phyloP scores from a whole-genome alignment of 1,140 invertebrate genomes.

The Oedothorax gibbosus region DNA sequence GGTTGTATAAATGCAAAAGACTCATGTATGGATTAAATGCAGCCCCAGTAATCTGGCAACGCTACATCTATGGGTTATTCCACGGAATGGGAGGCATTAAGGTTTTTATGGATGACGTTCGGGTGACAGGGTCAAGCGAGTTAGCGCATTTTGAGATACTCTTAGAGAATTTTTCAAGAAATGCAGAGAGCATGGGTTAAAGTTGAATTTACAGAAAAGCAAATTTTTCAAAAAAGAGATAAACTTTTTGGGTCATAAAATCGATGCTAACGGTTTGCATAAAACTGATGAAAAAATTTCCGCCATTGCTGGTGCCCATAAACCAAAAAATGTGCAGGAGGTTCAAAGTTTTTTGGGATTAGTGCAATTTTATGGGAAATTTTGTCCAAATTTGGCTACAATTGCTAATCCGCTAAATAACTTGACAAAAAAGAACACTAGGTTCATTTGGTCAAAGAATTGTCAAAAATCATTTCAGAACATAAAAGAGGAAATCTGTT shows the following conservation, averaged over 20 bases:
- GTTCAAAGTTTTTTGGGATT: not conserved
- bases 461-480: not conserved
- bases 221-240: not conserved
- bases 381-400: not conserved
- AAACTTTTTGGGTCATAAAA: not conserved
- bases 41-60: constrained; percentile 24
- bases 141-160: not conserved
- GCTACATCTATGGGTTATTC: constrained; percentile 12
- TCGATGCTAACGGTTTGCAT: not conserved
- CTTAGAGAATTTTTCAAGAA: not conserved
- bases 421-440: not conserved
- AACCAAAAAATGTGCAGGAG: constrained; percentile 6
- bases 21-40: constrained; percentile 34
- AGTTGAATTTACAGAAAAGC: not conserved
- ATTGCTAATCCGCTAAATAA: constrained; percentile 14
- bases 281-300: constrained; percentile 4
- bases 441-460: constrained; percentile 10
- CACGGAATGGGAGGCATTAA: constrained; percentile 14
- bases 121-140: too few species aligned
- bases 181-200: constrained; percentile 4
- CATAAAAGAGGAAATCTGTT: constrained; percentile 8
- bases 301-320: not conserved
- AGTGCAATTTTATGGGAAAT: constrained; percentile 12
- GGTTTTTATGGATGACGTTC: constrained; percentile 27
- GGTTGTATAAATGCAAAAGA: constrained; percentile 2